phyloP scores from a whole-genome alignment of 2,888 invertebrate species.

The Andrena camellia region DNA sequence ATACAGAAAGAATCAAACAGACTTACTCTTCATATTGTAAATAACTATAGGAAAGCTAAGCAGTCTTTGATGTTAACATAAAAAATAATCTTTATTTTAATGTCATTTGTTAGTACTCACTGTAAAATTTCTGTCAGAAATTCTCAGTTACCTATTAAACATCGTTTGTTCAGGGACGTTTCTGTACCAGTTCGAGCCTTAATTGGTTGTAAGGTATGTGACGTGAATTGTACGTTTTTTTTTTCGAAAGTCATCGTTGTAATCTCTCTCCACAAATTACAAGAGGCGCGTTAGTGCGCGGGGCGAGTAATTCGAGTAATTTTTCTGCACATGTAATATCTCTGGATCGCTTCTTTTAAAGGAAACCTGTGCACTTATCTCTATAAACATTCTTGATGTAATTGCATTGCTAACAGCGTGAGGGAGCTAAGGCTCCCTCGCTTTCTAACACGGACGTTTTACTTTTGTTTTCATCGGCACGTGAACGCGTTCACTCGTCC shows the following conservation, averaged over 20 bases:
- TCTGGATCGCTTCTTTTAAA: background rate
- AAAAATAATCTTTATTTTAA: too few species aligned
- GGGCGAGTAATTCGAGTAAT: background rate
- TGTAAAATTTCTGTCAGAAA: too few species aligned
- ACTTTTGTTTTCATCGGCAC: conserved; percentile 53
- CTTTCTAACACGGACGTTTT: conserved; percentile 41
- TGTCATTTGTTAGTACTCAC: too few species aligned
- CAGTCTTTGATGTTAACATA: too few species aligned
- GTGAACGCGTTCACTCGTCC: conserved; percentile 31
- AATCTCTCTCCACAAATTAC: background rate
- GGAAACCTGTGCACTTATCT: conserved; percentile 5
- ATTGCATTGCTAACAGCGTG: conserved; percentile 16
- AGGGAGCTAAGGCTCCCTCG: conserved; percentile 3
- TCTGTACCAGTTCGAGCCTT: background rate
- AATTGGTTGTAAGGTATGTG: too few species aligned
- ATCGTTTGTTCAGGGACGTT: too few species aligned
- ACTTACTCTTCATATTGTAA: background rate
- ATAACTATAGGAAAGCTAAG: too few species aligned
- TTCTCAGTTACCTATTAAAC: too few species aligned
- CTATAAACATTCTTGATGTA: conserved; percentile 19
- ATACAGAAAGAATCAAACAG: background rate
- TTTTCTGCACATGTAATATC: background rate
- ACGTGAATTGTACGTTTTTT: background rate
- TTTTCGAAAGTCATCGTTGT: background rate
- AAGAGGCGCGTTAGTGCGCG: background rate